These are phyloP conservation scores for Melanotaenia parkinsoni DNA, from an alignment of 2,797 vertebrate species.

Conservation along the genomic window DNA sequence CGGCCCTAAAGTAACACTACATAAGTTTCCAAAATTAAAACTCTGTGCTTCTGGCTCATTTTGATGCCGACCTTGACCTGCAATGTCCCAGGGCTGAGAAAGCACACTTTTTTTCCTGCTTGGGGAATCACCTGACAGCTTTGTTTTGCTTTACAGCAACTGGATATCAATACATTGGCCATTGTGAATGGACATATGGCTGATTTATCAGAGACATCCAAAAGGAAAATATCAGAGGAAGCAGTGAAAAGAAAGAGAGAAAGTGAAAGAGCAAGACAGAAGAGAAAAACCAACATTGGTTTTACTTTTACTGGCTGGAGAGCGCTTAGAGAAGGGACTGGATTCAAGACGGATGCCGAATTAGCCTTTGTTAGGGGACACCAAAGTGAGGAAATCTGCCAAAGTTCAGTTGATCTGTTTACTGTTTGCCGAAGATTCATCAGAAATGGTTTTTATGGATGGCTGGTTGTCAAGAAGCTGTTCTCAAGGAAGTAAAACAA, in stretches of 20 bases:
- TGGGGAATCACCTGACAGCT: neutral
- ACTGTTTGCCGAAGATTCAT: neutral
- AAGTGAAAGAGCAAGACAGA: too few relatives aligned
- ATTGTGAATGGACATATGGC: neutral
- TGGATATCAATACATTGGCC: neutral
- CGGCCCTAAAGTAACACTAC: too few relatives aligned
- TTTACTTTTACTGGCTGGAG: neutral
- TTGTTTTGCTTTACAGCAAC: neutral
- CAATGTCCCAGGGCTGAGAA: too few relatives aligned
- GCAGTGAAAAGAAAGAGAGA: too few relatives aligned
- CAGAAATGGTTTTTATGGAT: neutral
- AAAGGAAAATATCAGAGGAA: too few relatives aligned
- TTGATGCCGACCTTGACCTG: too few relatives aligned
- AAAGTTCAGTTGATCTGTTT: neutral
- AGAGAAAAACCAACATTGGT: neutral
- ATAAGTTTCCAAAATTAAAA: too few relatives aligned
- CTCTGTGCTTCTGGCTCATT: too few relatives aligned
- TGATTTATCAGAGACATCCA: neutral
- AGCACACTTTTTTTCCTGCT: too few relatives aligned
- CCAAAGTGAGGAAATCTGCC: neutral
- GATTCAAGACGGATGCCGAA: neutral
- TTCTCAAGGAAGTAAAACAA: neutral
- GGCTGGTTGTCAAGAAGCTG: neutral
- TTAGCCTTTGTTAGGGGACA: neutral
- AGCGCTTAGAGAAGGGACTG: neutral